Evolutionary conservation across 2,113 vertebrate species (phyloP), one percentile per base, ranked within the genome.

Genomic region (Corythoichthys haematopterus): DNA sequence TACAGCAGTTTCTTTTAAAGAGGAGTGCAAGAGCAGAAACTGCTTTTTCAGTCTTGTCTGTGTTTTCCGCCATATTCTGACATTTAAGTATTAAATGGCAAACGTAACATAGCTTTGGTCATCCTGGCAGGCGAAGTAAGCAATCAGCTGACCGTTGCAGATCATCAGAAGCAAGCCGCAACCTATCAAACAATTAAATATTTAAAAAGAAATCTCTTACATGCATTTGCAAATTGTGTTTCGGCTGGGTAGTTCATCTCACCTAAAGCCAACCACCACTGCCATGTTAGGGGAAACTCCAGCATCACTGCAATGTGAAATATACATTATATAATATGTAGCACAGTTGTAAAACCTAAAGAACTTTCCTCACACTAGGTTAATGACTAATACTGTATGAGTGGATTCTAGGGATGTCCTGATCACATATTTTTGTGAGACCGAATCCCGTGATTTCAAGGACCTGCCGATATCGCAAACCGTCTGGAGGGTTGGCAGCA

Each of bases 241-340:
- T 6, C 13, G 3, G 35, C 28, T 14, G 55, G 52, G 13, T 16
- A 5, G 12, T 72, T 71, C 20, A 8, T 64, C 74, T 87, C 92
- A 95, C 92, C 92, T 91, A 97, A 86, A 70, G 92, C 93, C 77
- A 92, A 79, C 93, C 93, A 95, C 93, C 94, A 94, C 74, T 95
- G 92, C 84, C 92, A 90, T 57, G 85, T 90, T 80, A 88, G 70
- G n/a, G 93, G 93, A 58, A 95, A 94, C 86, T 94, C 93, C 84
- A 87, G 70, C 85, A 91, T 94, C 76, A 95, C 93, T 95, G 85
- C 61, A 91, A 87, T 28, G 78, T 1, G 48, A 77, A 64, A 63
- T 13, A 67, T 20, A 53, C 15, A 55, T 33, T 28, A 33, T 11
- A 53, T n/a, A 5, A 43, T 43, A 1, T 43, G 6, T 43, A 43